Evolutionary conservation across 2,888 invertebrate species (phyloP), one percentile per base, ranked within the genome.

Genomic region (Nemotelus pantherinus): DNA sequence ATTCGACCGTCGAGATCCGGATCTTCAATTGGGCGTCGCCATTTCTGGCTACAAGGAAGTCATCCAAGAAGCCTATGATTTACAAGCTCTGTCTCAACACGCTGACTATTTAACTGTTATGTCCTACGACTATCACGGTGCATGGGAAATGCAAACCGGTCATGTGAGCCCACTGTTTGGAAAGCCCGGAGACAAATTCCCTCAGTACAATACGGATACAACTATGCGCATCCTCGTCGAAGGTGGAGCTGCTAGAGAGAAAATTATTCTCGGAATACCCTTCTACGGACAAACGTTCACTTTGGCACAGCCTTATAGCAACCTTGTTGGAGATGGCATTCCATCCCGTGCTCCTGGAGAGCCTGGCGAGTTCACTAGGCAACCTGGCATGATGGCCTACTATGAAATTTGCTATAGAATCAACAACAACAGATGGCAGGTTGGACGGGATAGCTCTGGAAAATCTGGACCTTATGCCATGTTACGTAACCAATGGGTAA

Each of bases 21-120:
- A 89, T n/a, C 89, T 96, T 84, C 90, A 92, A 60, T 85, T 97
- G 48, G 94, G 95, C 1, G 92, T 95, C 0, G 93, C 95, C 0
- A 90, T 97, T 64, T 96, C 96, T 0, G 96, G 97, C 0, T 96
- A 97, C 84, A 94, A 95, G 82, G 95, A 96, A 87, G 95, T 97
- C 0, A 95, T 97, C 67, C 93, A 93, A 79, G 90, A 92, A 9
- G 96, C 94, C 0, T 97, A 97, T 83, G 95, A 97, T 81, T 88
- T 96, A 0, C 88, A 90, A 0, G 87, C 90, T 2, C 88, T 96
- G 60, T 93, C 93, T 0, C 88, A 89, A 71, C 88, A 92, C 57
- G 91, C 92, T 0, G 94, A 95, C 82, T 95, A 95, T 84, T 89
- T 95, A 84, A 94, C 94, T 3, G 92, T 95, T 0, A 95, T 95